These are phyloP conservation scores for Gracilinanus agilis DNA, from an alignment of 2,113 vertebrate genomes.

Conservation along the genomic window DNA sequence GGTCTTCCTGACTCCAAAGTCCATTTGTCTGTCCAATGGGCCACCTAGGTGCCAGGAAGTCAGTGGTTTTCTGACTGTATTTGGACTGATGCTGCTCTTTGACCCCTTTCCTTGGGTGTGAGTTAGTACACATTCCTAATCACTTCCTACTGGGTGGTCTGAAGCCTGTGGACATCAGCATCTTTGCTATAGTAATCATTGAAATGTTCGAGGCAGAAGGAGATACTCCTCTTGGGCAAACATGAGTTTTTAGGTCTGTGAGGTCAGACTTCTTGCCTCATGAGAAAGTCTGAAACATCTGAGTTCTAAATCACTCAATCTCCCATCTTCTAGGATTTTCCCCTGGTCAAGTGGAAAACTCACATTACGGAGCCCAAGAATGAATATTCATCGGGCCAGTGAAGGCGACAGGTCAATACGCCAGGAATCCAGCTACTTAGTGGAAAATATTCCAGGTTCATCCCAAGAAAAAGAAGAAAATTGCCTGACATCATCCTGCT, in stretches of 20 bases:
- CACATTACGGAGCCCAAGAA: constrained; percentile 73
- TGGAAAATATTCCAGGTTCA: constrained; percentile 66
- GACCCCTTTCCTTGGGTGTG: constrained; percentile 6
- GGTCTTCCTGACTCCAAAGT: too few species aligned
- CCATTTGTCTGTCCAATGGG: background rate
- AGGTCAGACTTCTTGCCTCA: background rate
- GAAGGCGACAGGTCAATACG: constrained; percentile 74
- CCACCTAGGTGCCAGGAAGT: background rate
- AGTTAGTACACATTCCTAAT: background rate
- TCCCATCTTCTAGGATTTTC: constrained; percentile 75
- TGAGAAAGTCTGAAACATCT: background rate
- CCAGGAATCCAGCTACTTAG: constrained; percentile 72
- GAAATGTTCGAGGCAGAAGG: background rate
- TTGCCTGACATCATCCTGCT: constrained; percentile 61
- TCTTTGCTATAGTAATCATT: background rate
- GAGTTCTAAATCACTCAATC: constrained; percentile 35
- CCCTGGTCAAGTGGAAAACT: constrained; percentile 66
- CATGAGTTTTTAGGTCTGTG: background rate
- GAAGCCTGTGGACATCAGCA: constrained; percentile 19
- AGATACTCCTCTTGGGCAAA: background rate
- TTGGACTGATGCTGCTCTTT: background rate
- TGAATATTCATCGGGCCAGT: constrained; percentile 77
- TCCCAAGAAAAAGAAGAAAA: constrained; percentile 75
- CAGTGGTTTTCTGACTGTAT: background rate
- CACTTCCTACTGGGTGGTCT: background rate